Conservation (phyloP, 2,888 invertebrate genomes). For the Cheilosia soror region DNA sequence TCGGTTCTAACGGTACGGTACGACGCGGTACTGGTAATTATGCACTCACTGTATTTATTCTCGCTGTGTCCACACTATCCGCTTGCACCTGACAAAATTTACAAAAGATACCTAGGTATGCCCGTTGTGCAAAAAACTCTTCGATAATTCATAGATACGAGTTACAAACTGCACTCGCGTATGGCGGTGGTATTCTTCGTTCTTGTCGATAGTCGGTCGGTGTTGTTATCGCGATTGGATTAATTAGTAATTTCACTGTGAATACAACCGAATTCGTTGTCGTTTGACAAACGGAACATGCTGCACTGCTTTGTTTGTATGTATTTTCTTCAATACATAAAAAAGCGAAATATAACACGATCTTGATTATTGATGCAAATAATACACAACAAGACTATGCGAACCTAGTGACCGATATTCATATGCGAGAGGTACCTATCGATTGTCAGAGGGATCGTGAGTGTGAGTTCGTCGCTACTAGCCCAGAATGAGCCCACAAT, state of each 20-base stretch:
- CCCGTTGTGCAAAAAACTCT: conserved; percentile 49
- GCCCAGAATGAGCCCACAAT: conserved; percentile 15
- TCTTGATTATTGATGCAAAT: conserved; percentile 68
- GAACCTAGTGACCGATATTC: conserved; percentile 76
- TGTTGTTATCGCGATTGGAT: conserved; percentile 60
- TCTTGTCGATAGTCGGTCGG: conserved; percentile 32
- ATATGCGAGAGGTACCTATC: conserved; percentile 55
- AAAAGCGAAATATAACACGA: conserved; percentile 52
- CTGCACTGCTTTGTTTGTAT: conserved; percentile 9
- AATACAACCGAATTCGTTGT: conserved; percentile 68
- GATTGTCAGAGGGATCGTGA: conserved; percentile 59
- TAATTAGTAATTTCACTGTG: conserved; percentile 71
- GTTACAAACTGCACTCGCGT: conserved; percentile 28
- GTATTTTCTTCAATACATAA: conserved; percentile 23
- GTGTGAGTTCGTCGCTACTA: conserved; percentile 9
- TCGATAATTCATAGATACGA: conserved; percentile 70
- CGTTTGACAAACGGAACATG: conserved; percentile 61
- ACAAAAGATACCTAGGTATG: conserved; percentile 31
- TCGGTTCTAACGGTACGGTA: conserved; percentile 67
- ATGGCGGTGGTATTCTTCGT: conserved; percentile 27
- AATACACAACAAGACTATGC: conserved; percentile 47
- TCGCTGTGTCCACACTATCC: conserved; percentile 60
- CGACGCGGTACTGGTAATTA: conserved; percentile 54
- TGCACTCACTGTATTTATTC: conserved; percentile 61
- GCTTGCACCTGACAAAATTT: conserved; percentile 72